These are phyloP conservation scores for Hoplostethus mediterraneus DNA, from an alignment of 2,797 vertebrate genomes.

Conservation along the genomic window DNA sequence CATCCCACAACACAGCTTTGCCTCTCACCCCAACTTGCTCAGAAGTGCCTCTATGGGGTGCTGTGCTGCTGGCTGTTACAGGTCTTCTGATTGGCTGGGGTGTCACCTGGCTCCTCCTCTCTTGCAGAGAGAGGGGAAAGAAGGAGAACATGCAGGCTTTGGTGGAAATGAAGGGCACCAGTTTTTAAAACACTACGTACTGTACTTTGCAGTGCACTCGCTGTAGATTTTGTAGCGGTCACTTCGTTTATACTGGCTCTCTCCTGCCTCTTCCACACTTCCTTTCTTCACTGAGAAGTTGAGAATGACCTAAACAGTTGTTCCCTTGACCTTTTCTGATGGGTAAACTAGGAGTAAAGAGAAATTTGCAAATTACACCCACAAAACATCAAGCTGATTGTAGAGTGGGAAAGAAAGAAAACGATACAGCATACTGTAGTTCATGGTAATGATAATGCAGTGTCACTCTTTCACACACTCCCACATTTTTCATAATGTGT, in stretches of 20 bases:
- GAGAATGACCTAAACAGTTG: background rate
- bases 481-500: too few species aligned
- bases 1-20: background rate
- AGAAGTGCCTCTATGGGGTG: constrained; percentile 81
- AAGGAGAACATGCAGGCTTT: background rate
- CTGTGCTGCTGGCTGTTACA: constrained; percentile 77
- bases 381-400: background rate
- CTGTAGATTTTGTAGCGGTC: too few species aligned
- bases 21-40: constrained; percentile 31
- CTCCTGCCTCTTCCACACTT: background rate
- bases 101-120: constrained; percentile 71
- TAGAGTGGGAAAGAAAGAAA: background rate
- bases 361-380: background rate
- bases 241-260: background rate
- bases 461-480: background rate
- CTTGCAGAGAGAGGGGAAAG: constrained; percentile 62
- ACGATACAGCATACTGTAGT: background rate
- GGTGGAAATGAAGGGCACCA: constrained; percentile 47
- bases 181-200: constrained; percentile 65
- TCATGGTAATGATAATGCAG: background rate
- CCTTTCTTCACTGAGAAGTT: constrained; percentile 3
- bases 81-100: constrained; percentile 82
- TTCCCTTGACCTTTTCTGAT: background rate
- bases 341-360: background rate
- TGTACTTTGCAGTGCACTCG: background rate